Percentiles rank a stretch among this genome's conserved stretches.
Evolutionary conservation across 2,888 invertebrate genomes (phyloP).

Genomic region (Troides helena): DNA sequence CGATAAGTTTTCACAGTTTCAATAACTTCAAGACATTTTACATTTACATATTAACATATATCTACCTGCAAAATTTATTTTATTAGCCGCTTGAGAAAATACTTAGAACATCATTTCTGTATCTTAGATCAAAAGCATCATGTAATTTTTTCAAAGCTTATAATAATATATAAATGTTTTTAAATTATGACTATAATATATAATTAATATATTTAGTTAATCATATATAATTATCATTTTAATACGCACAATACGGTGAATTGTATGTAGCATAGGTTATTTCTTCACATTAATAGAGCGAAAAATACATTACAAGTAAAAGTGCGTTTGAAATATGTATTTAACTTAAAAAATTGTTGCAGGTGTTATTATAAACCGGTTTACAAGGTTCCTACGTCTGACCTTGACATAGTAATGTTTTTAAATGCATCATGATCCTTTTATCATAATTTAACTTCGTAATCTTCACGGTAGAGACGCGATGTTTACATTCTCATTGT

Average conservation of each 20-base stretch:
- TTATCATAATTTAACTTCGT: background rate
- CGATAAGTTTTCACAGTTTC: slow-evolving; percentile 2
- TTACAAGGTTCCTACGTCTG: slow-evolving; percentile 1
- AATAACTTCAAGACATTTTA: background rate
- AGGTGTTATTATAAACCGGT: background rate
- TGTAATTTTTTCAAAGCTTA: too few species aligned
- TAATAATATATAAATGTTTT: too few species aligned
- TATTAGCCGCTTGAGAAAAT: too few species aligned
- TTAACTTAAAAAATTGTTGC: background rate
- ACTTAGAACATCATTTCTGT: too few species aligned
- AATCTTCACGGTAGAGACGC: background rate
- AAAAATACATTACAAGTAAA: too few species aligned
- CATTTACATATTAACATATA: too few species aligned
- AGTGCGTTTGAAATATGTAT: background rate
- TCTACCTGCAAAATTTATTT: too few species aligned
- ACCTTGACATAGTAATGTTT: slow-evolving; percentile 11
- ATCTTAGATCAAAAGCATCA: too few species aligned
- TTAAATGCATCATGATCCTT: background rate
- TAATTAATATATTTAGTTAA: too few species aligned
- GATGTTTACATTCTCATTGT: background rate
- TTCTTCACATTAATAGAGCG: too few species aligned
- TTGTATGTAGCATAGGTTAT: background rate
- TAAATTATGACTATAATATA: too few species aligned
- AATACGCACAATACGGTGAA: background rate
- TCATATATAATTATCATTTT: background rate